Base-by-base conservation (phyloP, 64 coral and sea anemone species). In the Catalaphyllia jardinei region DNA sequence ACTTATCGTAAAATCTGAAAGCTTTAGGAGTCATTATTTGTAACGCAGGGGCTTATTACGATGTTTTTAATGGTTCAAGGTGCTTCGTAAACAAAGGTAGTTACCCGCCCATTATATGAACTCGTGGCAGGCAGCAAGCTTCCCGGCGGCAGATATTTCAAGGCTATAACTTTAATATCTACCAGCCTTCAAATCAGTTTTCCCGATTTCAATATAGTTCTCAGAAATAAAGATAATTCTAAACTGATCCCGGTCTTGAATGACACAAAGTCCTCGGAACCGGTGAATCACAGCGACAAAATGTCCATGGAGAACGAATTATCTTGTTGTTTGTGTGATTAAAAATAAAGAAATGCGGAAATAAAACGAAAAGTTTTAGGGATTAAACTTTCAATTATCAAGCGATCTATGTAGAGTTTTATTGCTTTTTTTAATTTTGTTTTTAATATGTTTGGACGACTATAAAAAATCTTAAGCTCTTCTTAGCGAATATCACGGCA, bases 341-440 rank as follows among this genome's bases (percentile, higher is more conserved):
- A 15, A 85, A 8, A 67, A 42, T 71, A 51, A 14, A 22, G 10
- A 83, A 65, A 83, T 38, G 15, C 62, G 81, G 81, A 85, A 71
- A 28, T 85, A 22, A 71, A 67, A 14, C 7, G 35, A 71, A 51
- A 38, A 24, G 1, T 20, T 85, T 85, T 52, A 51, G 9, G 81
- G 62, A 85, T 85, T 35, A 65, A 14, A 39, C 59, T 42, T 83
- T 65, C 65, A 54, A 55, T 54, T 52, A 78, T n/a, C 52, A 25
- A 54, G 22, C 6, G 22, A 25, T 20, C 1, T 20, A 20, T 42
- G 0, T 5, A 2, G 9, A 19, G 20, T 15, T 2, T 50, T 77
- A 77, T 77, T 42, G 35, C 18, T 24, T 77, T 80, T n/a, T 30
- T 80, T 60, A 60, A 60, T 57, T 52, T 76, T 2, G 30, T 69